These are phyloP conservation scores for Malurus melanocephalus DNA, from an alignment of 2,113 vertebrate genomes.

Conservation along the genomic window DNA sequence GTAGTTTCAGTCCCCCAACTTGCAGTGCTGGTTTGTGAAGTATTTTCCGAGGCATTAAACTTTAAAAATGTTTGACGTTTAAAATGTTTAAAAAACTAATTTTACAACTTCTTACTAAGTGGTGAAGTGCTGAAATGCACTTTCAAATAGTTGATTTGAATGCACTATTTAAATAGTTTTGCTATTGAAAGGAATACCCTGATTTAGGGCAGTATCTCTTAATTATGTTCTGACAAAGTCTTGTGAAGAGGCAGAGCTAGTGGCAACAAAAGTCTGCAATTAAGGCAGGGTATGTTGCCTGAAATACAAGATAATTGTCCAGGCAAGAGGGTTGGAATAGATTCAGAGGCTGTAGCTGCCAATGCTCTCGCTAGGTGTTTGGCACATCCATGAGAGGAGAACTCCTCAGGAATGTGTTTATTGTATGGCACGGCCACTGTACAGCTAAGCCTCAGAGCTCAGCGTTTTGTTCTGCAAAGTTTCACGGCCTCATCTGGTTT, in stretches of 20 bases:
- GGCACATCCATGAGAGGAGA: neutral
- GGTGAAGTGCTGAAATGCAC: neutral
- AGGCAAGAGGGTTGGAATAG: neutral
- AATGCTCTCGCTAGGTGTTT: slow-evolving; percentile 1
- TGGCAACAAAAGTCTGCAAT: slow-evolving; percentile 41
- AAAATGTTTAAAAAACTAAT: neutral
- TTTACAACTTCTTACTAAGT: neutral
- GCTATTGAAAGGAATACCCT: neutral
- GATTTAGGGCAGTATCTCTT: slow-evolving; percentile 24
- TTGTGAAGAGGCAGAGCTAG: slow-evolving; percentile 26
- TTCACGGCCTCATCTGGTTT: neutral
- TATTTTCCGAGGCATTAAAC: neutral
- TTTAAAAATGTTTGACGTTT: neutral
- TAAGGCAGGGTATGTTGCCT: slow-evolving; percentile 23
- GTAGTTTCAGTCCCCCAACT: neutral
- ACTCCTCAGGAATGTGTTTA: neutral
- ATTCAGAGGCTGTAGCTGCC: neutral
- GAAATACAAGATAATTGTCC: slow-evolving; percentile 41
- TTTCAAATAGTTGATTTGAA: neutral
- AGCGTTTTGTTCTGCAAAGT: slow-evolving; percentile 26
- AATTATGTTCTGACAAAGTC: slow-evolving; percentile 18
- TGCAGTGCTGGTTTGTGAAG: neutral
- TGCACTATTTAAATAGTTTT: neutral
- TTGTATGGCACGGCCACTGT: neutral
- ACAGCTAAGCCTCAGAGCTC: slow-evolving; percentile 31